phyloP scores from a whole-genome alignment of 2,888 invertebrate species.

The Chymomyza procnemis region DNA sequence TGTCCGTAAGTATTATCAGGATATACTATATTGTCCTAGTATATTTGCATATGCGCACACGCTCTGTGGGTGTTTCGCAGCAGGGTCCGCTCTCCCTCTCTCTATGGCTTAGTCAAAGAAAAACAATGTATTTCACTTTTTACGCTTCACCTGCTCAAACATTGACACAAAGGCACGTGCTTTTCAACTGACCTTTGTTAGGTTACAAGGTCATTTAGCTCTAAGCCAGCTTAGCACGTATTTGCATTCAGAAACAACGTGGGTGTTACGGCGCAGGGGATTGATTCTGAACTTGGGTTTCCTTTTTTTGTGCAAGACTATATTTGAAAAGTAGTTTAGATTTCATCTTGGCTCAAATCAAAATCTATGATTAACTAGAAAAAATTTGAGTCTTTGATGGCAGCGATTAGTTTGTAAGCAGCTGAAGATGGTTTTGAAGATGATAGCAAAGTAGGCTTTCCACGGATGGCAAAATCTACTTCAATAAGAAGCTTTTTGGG shows the following conservation, averaged over 20 bases:
- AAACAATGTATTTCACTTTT: constrained; percentile 25
- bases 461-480: no score
- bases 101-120: constrained; percentile 44
- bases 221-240: background rate
- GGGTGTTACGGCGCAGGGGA: background rate
- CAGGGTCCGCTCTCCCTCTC: constrained; percentile 21
- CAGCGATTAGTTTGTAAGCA: no score
- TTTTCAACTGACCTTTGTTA: constrained; percentile 15
- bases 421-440: no score
- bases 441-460: no score
- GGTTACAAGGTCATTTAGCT: background rate
- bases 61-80: constrained; percentile 48
- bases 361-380: no score
- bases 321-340: background rate
- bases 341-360: background rate
- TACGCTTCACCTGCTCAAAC: constrained; percentile 53
- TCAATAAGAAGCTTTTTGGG: no score
- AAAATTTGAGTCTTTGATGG: no score
- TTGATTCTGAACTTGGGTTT: background rate
- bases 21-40: constrained; percentile 11
- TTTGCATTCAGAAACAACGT: background rate
- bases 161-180: constrained; percentile 15
- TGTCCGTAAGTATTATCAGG: constrained; percentile 34
- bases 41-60: constrained; percentile 61
- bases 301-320: background rate